phyloP scores from a whole-genome alignment of 2,113 vertebrate genomes.

The Progne subis region DNA sequence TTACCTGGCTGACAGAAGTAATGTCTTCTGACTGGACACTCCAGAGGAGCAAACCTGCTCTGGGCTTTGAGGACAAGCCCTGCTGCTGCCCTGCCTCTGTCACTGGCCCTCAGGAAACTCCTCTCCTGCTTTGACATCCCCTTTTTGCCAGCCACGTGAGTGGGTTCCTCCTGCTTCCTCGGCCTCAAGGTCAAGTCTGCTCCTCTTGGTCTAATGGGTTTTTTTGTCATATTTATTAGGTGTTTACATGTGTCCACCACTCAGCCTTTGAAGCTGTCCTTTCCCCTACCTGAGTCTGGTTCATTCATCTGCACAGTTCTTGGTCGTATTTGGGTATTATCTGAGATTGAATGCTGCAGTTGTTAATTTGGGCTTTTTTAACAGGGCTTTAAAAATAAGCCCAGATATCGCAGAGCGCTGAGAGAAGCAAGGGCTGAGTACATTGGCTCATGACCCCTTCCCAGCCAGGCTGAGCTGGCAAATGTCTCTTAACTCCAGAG shows the following conservation, averaged over 20 bases:
- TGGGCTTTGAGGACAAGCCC: background rate
- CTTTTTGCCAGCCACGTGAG: background rate
- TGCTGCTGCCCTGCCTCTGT: background rate
- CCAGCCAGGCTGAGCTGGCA: background rate
- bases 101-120: background rate
- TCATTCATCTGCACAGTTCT: background rate
- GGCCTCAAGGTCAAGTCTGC: background rate
- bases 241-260: background rate
- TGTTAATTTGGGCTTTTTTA: background rate
- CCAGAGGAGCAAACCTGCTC: background rate
- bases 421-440: background rate
- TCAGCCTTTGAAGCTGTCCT: conserved; percentile 23
- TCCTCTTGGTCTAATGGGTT: background rate
- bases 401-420: background rate
- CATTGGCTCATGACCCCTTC: background rate
- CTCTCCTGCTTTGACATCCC: background rate
- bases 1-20: background rate
- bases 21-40: background rate
- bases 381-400: background rate
- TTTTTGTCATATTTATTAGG: conserved; percentile 40
- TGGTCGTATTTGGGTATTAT: background rate
- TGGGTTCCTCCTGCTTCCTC: background rate
- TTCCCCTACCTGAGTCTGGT: background rate
- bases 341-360: background rate
- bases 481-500: background rate